Evolutionary conservation across 2,113 vertebrate genomes (phyloP).

Genomic region (Megaceryle torquata): DNA sequence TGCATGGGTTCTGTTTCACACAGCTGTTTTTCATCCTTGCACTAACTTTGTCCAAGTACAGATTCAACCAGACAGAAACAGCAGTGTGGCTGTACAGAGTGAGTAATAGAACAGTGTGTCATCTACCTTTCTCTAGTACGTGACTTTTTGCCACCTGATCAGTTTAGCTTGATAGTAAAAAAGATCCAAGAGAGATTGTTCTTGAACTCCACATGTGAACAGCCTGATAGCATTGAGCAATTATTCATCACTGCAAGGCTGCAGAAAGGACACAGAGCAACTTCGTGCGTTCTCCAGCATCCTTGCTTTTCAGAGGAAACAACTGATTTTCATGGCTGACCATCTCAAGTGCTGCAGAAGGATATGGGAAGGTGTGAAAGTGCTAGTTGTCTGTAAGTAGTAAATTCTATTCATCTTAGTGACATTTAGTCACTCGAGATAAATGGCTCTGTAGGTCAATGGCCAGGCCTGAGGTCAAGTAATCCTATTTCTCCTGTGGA

Average conservation of each 20-base stretch:
- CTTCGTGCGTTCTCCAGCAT: not conserved
- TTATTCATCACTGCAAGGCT: not conserved
- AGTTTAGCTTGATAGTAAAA: not conserved
- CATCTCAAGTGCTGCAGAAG: not conserved
- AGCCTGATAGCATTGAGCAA: not conserved
- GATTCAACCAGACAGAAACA: constrained; percentile 14
- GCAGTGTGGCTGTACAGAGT: not conserved
- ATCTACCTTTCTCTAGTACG: not conserved
- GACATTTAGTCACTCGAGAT: not conserved
- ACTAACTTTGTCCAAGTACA: constrained; percentile 15
- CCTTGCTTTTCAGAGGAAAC: not conserved
- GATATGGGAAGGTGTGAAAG: not conserved
- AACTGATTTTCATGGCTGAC: not conserved
- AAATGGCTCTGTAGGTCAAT: not conserved
- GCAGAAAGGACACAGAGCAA: not conserved
- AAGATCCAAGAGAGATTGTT: not conserved
- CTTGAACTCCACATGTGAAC: not conserved
- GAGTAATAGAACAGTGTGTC: not conserved
- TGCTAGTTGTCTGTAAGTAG: not conserved
- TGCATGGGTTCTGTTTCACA: constrained; percentile 51
- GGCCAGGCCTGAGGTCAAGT: not conserved
- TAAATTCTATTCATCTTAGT: not conserved
- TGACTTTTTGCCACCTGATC: not conserved
- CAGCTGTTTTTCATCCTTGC: constrained; percentile 65
- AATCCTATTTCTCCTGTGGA: not conserved